Base-by-base conservation (phyloP, 2,797 vertebrate genomes). In the Enteromius anoplus region DNA sequence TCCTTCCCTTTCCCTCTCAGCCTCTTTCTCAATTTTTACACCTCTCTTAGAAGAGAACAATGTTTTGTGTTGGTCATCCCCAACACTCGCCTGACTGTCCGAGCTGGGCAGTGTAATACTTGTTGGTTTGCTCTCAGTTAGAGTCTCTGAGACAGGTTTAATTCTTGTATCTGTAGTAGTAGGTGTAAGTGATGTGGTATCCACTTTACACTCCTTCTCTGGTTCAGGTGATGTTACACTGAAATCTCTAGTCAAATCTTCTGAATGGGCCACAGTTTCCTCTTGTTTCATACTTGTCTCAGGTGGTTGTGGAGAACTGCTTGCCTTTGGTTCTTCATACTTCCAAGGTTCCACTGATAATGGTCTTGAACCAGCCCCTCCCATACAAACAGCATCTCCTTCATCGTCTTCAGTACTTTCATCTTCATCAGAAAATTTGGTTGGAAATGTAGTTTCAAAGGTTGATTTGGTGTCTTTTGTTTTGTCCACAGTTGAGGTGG, bases 371-470 rank as follows among this genome's bases (percentile, higher is more conserved):
- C 92, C 91, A 72, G 93, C 93, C 79, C 93, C 94, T 84, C 93
- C 94, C 91, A 93, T 92, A 83, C 92, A 93, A 58, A 94, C 92
- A 47, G 92, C 92, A 84, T 94, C 79, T 93, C 93, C 65, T 94
- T 94, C 93, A 51, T 94, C 92, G 10, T 93, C 83, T 51, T 90
- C 86, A 1, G 86, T 84, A 75, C 87, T 94, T 82, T 92, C 89
- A 87, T 93, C 94, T 90, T 94, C 92, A 85, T 95, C 94, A 11
- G 93, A 95, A 8, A 93, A 93, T 77, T 94, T 93, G 82, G 92
- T 89, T 78, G 90, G 79, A 88, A 93, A 94, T 34, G 91, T 66
- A 26, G 91, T 72, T 79, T 92, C 91, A 80, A 88, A 81, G n/a
- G 92, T 88, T 34, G 86, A 88, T 81, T 86, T 66, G 15, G 89